phyloP scores from a whole-genome alignment of 2,797 vertebrate species.

The Otus scops region DNA sequence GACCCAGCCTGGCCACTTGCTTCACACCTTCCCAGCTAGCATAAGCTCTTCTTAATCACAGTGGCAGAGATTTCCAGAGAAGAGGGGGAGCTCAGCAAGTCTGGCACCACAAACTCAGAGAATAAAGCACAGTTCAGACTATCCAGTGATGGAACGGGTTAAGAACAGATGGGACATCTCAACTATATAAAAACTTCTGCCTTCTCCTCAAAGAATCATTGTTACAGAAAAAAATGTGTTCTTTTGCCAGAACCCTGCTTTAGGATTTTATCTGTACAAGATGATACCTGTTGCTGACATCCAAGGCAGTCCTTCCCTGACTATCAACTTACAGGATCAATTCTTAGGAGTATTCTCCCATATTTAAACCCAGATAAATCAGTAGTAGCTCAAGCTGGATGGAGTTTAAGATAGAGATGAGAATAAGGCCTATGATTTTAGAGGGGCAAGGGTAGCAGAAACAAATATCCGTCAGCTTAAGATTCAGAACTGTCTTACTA shows the following conservation, averaged over 20 bases:
- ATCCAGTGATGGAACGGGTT: neutral
- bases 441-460: neutral
- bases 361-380: neutral
- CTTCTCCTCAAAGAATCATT: neutral
- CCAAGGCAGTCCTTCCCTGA: neutral
- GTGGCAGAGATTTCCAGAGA: neutral
- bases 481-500: neutral
- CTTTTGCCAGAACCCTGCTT: neutral
- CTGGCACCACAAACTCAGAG: neutral
- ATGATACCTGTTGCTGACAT: neutral
- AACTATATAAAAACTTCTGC: neutral
- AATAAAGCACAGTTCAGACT: neutral
- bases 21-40: conserved; percentile 17
- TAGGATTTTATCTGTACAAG: neutral
- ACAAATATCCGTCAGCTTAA: neutral
- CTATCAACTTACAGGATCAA: neutral
- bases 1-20: neutral
- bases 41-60: neutral
- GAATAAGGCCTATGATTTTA: neutral
- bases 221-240: neutral
- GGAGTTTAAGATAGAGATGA: neutral
- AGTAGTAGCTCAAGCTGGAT: neutral
- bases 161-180: neutral
- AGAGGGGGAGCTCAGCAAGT: neutral
- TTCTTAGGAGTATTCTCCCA: neutral